Conservation (phyloP, 2,797 vertebrate species). For the Holocentrus rufus region DNA sequence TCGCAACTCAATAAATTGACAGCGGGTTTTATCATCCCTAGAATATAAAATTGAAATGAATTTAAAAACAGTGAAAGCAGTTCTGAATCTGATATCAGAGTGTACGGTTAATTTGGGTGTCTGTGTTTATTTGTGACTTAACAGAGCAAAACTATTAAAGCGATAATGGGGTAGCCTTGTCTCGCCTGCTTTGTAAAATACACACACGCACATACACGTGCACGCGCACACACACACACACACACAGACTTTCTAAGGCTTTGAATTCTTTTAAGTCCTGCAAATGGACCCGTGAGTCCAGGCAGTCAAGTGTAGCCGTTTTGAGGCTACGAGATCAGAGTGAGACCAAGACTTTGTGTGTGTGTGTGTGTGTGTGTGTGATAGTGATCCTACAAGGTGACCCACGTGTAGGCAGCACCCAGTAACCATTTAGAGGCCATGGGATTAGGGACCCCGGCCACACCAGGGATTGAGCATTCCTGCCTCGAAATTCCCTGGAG, state of each 20-base stretch:
- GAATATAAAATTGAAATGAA: neutral
- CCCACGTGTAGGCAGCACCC: conserved; percentile 64
- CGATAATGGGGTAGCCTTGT: neutral
- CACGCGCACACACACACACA: conserved; percentile 5
- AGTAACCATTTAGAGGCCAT: conserved; percentile 61
- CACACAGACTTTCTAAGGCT: conserved; percentile 25
- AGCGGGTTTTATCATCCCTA: neutral
- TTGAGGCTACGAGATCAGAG: conserved; percentile 65
- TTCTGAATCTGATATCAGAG: too few relatives aligned
- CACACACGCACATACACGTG: conserved; percentile 4
- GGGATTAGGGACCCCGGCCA: conserved; percentile 63
- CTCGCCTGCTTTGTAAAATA: conserved; percentile 4
- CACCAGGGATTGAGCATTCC: conserved; percentile 14
- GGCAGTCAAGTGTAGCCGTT: conserved; percentile 65
- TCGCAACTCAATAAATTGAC: neutral
- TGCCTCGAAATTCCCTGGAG: conserved; percentile 59
- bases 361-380: conserved; percentile 1
- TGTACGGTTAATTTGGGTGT: neutral
- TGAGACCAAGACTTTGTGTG: conserved; percentile 37
- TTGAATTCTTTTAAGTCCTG: conserved; percentile 41
- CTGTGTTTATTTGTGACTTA: conserved; percentile 8
- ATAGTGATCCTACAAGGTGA: conserved; percentile 72
- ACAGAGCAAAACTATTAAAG: conserved; percentile 12
- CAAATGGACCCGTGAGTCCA: conserved; percentile 62
- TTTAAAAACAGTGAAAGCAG: neutral